Evolutionary conservation across 2,113 vertebrate genomes (phyloP), one percentile per base, ranked within the genome.

Genomic region (Sclerurus mexicanus): DNA sequence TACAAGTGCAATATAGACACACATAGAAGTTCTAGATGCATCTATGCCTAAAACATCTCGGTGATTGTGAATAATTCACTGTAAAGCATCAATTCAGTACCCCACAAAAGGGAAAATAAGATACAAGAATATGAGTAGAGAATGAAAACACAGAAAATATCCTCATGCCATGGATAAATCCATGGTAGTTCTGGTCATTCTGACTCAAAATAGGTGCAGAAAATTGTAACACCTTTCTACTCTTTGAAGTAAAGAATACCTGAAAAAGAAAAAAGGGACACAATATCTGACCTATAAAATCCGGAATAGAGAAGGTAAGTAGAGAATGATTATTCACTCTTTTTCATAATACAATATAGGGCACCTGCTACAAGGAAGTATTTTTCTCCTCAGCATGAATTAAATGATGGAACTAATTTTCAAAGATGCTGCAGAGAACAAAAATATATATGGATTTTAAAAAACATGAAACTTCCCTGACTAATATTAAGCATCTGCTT

Each of bases 61-160:
- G 33, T 77, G 83, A 86, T 6, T 86, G 67, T 53, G 74, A 92
- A 62, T 95, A 87, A 87, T 85, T 94, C 58, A 59, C 82, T 62
- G 42, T 39, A 86, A 94, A 87, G 40, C 59, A 88, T 44, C 55
- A 47, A 42, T 94, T 90, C 85, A 80, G 25, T 50, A 50, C 47
- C 60, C 42, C 71, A 90, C 58, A 93, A 80, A 93, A 92, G 59
- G 75, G 39, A 93, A 94, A 92, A 90, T 69, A 94, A 87, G 63
- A n/a, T 71, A 75, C 53, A 62, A 62, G 69, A 74, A 59, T 30
- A 84, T 16, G 33, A 80, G 47, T 4, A 85, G 16, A 81, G 76
- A 67, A 77, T 20, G n/a, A 86, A 95, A 94, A 92, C 21, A 37
- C 50, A 83, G 71, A 73, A 93, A 90, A 77, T 76, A 86, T 64